phyloP scores from a whole-genome alignment of 1,140 invertebrate species.

The Pseudachorutes palmiensis region DNA sequence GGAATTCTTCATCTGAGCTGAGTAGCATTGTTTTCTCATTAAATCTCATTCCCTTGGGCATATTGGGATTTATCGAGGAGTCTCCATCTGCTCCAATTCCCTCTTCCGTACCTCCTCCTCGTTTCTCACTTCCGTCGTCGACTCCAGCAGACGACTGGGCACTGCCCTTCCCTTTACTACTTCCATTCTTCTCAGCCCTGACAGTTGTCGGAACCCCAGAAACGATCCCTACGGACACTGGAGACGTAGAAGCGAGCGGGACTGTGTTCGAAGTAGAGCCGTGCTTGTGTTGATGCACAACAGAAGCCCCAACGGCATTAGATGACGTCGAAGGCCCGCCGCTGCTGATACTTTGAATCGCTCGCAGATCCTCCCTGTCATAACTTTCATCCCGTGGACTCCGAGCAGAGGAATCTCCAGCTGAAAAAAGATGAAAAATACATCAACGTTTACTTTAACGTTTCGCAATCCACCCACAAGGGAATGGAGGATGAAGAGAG shows the following conservation, averaged over 20 bases:
- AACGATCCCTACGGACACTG: background rate
- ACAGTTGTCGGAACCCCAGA: too few species aligned
- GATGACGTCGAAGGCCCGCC: constrained; percentile 10
- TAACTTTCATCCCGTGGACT: constrained; percentile 29
- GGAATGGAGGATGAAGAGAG: too few species aligned
- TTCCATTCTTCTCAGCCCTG: too few species aligned
- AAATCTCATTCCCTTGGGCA: constrained; percentile 73
- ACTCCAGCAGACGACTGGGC: background rate
- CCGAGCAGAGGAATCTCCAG: constrained; percentile 31
- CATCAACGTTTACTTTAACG: too few species aligned
- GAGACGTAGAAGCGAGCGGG: background rate
- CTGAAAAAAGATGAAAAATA: constrained; percentile 21
- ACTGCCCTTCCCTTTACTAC: background rate
- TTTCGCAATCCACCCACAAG: too few species aligned
- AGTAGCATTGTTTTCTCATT: constrained; percentile 93
- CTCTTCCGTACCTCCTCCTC: too few species aligned
- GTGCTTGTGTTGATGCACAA: background rate
- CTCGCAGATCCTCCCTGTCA: background rate
- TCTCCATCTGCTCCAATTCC: constrained; percentile 42
- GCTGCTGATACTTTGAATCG: constrained; percentile 13
- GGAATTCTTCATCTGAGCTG: constrained; percentile 94
- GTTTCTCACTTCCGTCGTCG: constrained; percentile 12
- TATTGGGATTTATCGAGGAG: constrained; percentile 54
- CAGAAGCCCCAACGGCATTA: background rate
- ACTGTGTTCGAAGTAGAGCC: constrained; percentile 4